A percentile compares a stretch with the other conserved stretches of the same genome.
These are phyloP conservation scores for Lepus townsendii DNA, from an alignment of 2,797 vertebrate genomes.

Conservation along the genomic window DNA sequence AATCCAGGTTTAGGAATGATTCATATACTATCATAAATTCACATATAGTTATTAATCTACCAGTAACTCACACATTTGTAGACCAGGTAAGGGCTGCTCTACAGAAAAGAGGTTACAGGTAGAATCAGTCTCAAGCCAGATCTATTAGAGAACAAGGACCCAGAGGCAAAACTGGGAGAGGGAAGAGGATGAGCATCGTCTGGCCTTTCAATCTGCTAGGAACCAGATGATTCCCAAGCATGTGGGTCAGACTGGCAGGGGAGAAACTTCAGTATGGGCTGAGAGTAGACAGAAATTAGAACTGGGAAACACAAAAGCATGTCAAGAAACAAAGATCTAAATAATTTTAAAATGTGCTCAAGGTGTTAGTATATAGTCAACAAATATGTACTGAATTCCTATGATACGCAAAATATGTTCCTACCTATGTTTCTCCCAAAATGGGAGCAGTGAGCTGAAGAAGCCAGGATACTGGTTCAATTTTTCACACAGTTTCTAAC, in stretches of 20 bases:
- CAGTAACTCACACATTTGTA: neutral
- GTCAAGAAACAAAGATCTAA: neutral
- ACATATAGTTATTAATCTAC: neutral
- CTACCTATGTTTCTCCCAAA: neutral
- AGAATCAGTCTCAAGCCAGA: neutral
- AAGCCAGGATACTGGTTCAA: neutral
- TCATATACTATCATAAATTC: neutral
- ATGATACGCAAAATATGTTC: neutral
- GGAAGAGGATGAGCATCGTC: neutral
- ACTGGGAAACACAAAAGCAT: neutral
- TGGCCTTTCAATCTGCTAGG: neutral
- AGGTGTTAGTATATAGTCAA: neutral
- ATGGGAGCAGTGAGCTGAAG: neutral
- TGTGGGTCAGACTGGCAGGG: neutral
- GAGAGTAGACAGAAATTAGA: constrained; percentile 20
- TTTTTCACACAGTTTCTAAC: neutral
- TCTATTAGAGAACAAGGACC: neutral
- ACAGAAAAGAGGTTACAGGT: neutral
- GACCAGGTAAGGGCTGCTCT: neutral
- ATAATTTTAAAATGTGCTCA: neutral
- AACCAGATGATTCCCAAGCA: neutral
- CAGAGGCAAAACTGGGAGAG: neutral
- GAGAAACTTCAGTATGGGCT: neutral
- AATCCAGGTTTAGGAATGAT: neutral
- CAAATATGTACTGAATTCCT: neutral